A percentile compares a stretch with the other conserved stretches of the same genome.
Conservation (phyloP, 2,888 invertebrate genomes). For the Drosophila mimica region DNA sequence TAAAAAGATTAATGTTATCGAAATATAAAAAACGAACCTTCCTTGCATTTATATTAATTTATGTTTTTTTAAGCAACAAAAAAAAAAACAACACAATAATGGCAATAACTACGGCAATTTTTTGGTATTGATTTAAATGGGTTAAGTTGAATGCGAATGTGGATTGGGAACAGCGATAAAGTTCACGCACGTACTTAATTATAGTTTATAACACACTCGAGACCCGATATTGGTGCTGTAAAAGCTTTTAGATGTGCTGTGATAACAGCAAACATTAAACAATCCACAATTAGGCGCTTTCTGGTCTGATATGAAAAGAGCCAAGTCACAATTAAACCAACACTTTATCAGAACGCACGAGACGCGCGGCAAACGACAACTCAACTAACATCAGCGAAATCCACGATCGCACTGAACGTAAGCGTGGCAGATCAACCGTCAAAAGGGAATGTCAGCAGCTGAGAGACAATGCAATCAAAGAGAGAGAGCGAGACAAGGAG, state of each 20-base stretch:
- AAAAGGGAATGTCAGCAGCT: constrained; percentile 8
- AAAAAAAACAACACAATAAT: constrained; percentile 5
- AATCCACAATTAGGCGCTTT: constrained; percentile 30
- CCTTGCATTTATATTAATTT: constrained; percentile 52
- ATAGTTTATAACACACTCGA: constrained; percentile 44
- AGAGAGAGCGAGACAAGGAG: neutral
- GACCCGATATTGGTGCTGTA: constrained; percentile 23
- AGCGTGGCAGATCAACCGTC: constrained; percentile 28
- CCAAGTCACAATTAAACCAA: constrained; percentile 25
- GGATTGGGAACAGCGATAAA: neutral
- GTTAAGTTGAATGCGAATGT: constrained; percentile 23
- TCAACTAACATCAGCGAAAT: constrained; percentile 43
- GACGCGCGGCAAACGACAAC: constrained; percentile 22
- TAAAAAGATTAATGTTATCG: constrained; percentile 55
- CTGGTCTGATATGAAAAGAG: constrained; percentile 9
- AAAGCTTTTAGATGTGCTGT: constrained; percentile 24
- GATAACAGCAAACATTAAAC: constrained; percentile 42
- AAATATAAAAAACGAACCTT: constrained; percentile 42
- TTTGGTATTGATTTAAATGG: constrained; percentile 64
- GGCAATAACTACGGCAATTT: constrained; percentile 45
- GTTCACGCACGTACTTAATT: constrained; percentile 44
- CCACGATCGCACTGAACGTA: constrained; percentile 52
- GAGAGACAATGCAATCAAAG: constrained; percentile 2
- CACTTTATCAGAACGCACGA: neutral
- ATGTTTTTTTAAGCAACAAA: constrained; percentile 34